phyloP scores from a whole-genome alignment of 2,888 invertebrate species.

The Octonoba sinensis region DNA sequence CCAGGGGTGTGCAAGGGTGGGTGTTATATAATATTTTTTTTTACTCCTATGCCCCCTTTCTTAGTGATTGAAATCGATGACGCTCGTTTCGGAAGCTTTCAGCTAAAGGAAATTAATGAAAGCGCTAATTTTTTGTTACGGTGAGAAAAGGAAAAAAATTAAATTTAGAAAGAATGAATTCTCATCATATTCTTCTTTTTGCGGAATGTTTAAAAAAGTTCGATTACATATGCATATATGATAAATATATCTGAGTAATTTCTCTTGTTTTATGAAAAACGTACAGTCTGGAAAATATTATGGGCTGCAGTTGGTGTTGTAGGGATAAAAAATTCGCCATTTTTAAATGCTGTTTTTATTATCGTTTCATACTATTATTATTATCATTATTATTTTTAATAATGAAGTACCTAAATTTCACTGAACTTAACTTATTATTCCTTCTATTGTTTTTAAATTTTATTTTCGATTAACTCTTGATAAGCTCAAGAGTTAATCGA shows the following conservation, averaged over 20 bases:
- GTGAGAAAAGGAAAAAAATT: slow-evolving; percentile 23
- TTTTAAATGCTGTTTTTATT: too few species aligned
- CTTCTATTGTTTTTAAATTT: too few species aligned
- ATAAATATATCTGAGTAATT: slow-evolving; percentile 11
- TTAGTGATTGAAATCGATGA: slow-evolving; percentile 43
- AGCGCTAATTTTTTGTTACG: slow-evolving; percentile 42
- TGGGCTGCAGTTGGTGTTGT: too few species aligned
- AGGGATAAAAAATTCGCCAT: too few species aligned
- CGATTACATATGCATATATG: neutral
- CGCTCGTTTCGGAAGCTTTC: slow-evolving; percentile 55
- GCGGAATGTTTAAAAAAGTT: neutral
- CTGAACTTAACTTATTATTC: too few species aligned
- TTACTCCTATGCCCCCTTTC: slow-evolving; percentile 16
- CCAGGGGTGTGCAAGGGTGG: slow-evolving; percentile 54
- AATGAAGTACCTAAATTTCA: too few species aligned
- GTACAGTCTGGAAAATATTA: neutral
- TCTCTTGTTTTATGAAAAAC: slow-evolving; percentile 4
- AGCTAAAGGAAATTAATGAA: slow-evolving; percentile 60
- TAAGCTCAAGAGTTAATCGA: too few species aligned
- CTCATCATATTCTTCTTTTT: slow-evolving; percentile 53
- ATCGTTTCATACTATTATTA: too few species aligned
- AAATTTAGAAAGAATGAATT: slow-evolving; percentile 38
- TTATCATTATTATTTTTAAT: too few species aligned
- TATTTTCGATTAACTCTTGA: too few species aligned
- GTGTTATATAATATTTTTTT: slow-evolving; percentile 55